Percentiles rank a stretch among this genome's conserved stretches.
These are phyloP conservation scores for Ammospiza nelsoni DNA, from an alignment of 2,113 vertebrate genomes.

Conservation along the genomic window DNA sequence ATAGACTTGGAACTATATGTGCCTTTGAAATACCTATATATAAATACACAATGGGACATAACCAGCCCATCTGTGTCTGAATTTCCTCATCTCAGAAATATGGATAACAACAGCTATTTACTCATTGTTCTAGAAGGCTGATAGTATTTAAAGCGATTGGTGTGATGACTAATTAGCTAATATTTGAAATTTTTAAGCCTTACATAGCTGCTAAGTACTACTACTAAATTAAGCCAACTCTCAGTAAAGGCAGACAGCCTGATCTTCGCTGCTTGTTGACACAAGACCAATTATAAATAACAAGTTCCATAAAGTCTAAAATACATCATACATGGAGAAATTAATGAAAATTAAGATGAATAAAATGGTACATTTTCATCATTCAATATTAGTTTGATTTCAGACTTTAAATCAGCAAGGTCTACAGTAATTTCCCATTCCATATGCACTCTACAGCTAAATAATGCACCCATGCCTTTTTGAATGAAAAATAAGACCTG, in stretches of 20 bases:
- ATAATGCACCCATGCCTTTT: not conserved
- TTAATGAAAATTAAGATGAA: conserved; percentile 33
- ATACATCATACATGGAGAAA: conserved; percentile 1
- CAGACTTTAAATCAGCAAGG: conserved; percentile 30
- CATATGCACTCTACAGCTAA: not conserved
- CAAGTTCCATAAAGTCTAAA: conserved; percentile 46
- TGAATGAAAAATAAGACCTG: not conserved
- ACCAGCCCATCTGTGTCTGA: not conserved
- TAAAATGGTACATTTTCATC: not conserved
- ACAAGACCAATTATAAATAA: conserved; percentile 49
- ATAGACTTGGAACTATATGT: not conserved
- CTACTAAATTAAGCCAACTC: conserved; percentile 58
- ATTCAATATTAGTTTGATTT: conserved; percentile 49
- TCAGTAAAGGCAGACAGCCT: conserved; percentile 37
- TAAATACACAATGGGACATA: not conserved
- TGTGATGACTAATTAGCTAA: conserved; percentile 54
- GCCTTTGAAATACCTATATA: conserved; percentile 15
- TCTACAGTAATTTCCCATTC: conserved; percentile 54
- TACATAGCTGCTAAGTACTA: conserved; percentile 41
- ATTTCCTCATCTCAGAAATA: conserved; percentile 18
- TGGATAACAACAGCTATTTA: conserved; percentile 34
- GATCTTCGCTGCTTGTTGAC: conserved; percentile 40
- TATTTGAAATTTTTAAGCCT: conserved; percentile 54
- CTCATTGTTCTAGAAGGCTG: conserved; percentile 2
- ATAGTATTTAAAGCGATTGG: conserved; percentile 54